Evolutionary conservation across 2,888 invertebrate genomes (phyloP), one percentile per base, ranked within the genome.

Genomic region (Xiphydria camelus): DNA sequence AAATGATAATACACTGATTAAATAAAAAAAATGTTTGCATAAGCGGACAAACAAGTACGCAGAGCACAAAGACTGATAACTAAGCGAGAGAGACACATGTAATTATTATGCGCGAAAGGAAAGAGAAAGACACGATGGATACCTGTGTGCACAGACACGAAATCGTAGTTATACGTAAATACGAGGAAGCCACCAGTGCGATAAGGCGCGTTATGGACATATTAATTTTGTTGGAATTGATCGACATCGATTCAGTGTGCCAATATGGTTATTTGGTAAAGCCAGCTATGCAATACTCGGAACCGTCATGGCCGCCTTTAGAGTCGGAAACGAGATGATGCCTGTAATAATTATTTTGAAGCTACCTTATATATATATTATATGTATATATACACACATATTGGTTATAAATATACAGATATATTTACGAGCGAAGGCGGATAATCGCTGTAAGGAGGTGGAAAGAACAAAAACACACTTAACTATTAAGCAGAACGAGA

Each of bases 21-120:
- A 33, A 32, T 22, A 46, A 22, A 10, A 33, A 41, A 23, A 29
- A 29, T 26, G 41, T 25, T 15, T 26, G 38, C 23, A 25, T 10
- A 48, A 34, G 54, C 45, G 47, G 35, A 41, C 34, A 22, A 14
- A 39, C 41, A 42, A 45, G 47, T 45, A 57, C 55, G 55, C 55
- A 59, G n/a, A n/a, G 66, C 59, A 57, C 47, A 63, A 69, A 70
- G 68, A 70, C 67, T 67, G 70, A 70, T 55, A 53, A 42, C 47
- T 38, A 48, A 49, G 57, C 56, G 55, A 60, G 58, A n/a, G 61
- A 68, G 58, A 67, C 61, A 48, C 31, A 20, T 10, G 22, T 26
- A 17, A 39, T 43, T 32, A 41, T 46, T 37, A 46, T 44, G 39
- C 25, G 15, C 41, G 25, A 41, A 22, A 40, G 18, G 25, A 15